Percentiles rank a stretch among this genome's conserved stretches.
Conservation (phyloP, 1,140 invertebrate genomes). For the Lycorma delicatula region DNA sequence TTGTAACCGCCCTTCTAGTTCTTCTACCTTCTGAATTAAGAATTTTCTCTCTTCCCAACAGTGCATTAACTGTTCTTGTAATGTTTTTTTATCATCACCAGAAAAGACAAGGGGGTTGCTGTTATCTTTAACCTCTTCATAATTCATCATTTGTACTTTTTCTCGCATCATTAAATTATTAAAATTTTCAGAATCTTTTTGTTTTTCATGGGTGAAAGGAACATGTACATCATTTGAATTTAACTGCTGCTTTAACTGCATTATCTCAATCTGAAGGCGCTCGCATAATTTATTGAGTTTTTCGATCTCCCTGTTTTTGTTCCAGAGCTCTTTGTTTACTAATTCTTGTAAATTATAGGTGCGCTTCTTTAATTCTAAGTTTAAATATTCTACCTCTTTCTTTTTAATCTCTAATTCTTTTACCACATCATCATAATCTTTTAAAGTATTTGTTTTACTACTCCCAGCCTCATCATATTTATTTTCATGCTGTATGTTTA, state of each 20-base stretch:
- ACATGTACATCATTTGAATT: conserved; percentile 34
- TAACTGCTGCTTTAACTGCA: conserved; percentile 32
- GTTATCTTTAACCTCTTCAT: conserved; percentile 5
- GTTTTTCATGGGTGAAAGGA: conserved; percentile 33
- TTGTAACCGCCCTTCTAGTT: conserved; percentile 33
- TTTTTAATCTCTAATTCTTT: conserved; percentile 41
- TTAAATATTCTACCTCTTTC: conserved; percentile 44
- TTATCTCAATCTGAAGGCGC: conserved; percentile 33
- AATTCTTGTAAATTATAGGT: conserved; percentile 51
- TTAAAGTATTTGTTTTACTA: background rate
- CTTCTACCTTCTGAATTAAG: conserved; percentile 24
- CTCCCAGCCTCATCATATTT: background rate
- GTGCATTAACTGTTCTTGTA: conserved; percentile 28
- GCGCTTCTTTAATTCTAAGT: conserved; percentile 48
- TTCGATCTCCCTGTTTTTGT: conserved; percentile 60
- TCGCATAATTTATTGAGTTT: conserved; percentile 41
- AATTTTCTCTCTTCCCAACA: conserved; percentile 30
- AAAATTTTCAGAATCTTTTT: conserved; percentile 33
- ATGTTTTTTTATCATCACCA: conserved; percentile 20
- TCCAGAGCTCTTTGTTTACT: conserved; percentile 59
- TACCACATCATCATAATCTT: conserved; percentile 26
- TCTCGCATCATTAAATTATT: conserved; percentile 5
- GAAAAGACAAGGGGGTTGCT: conserved; percentile 1
- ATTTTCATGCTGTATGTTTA: background rate
- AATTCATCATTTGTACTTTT: background rate